A percentile compares a stretch with the other conserved stretches of the same genome.
Evolutionary conservation across 2,888 invertebrate species (phyloP).

Genomic region (Teinopalpus imperialis): DNA sequence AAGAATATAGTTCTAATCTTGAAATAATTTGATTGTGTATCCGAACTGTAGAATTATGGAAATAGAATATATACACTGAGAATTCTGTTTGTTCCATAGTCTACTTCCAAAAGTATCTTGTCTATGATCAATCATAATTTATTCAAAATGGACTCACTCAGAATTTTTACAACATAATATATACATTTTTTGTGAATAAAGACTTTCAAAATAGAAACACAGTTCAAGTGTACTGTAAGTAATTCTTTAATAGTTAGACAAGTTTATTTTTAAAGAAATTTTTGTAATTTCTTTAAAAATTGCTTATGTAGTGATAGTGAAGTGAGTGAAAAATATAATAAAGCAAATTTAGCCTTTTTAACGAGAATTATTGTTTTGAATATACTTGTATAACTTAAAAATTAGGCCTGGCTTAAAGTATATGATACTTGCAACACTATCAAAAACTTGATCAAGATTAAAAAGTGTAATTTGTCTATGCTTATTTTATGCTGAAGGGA

Average conservation of each 20-base stretch:
- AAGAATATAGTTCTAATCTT: too few relatives aligned
- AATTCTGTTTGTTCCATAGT: conserved; percentile 21
- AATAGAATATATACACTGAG: conserved; percentile 20
- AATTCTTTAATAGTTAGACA: too few relatives aligned
- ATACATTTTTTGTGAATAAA: too few relatives aligned
- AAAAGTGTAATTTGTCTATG: conserved; percentile 53
- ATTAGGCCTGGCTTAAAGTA: conserved; percentile 16
- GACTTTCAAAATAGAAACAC: too few relatives aligned
- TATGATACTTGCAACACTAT: conserved; percentile 7
- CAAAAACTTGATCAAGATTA: not conserved
- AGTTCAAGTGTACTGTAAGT: too few relatives aligned
- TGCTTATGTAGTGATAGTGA: too few relatives aligned
- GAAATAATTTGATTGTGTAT: conserved; percentile 11
- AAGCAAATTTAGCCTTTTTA: too few relatives aligned
- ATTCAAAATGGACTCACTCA: conserved; percentile 25
- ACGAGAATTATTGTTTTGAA: too few relatives aligned
- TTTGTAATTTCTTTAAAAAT: too few relatives aligned
- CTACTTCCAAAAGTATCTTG: conserved; percentile 22
- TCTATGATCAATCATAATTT: conserved; percentile 30
- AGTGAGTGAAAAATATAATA: too few relatives aligned
- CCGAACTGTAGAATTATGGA: conserved; percentile 14
- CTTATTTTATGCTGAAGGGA: conserved; percentile 69
- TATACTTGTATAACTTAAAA: too few relatives aligned
- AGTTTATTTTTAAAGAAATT: too few relatives aligned
- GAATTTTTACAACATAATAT: conserved; percentile 29